These are phyloP conservation scores for Grallaria varia DNA, from an alignment of 2,113 vertebrate species.

Conservation along the genomic window DNA sequence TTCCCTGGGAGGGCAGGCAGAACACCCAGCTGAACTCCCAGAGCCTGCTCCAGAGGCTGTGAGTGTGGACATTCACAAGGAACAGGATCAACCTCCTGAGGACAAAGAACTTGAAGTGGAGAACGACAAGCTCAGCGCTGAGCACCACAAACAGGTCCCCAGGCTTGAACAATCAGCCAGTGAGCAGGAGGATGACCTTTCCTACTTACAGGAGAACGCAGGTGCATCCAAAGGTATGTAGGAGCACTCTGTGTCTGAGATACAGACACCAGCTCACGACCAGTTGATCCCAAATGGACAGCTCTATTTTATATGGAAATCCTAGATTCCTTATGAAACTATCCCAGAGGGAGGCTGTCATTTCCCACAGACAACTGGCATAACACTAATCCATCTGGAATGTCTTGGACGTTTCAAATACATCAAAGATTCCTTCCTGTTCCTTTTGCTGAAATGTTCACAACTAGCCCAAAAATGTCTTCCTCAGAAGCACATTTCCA, in stretches of 20 bases:
- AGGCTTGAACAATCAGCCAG: background rate
- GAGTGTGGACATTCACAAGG: background rate
- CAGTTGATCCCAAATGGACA: background rate
- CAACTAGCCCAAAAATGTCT: background rate
- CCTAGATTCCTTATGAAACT: background rate
- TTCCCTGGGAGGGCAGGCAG: background rate
- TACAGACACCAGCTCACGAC: background rate
- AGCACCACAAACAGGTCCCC: background rate
- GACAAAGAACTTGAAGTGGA: background rate
- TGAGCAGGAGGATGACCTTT: slow-evolving; percentile 13
- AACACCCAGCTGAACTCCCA: background rate
- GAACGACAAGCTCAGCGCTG: background rate
- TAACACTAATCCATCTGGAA: background rate
- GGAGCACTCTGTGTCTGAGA: background rate
- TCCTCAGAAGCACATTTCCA: background rate
- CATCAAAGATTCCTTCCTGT: background rate
- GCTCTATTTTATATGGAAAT: background rate
- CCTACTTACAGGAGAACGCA: slow-evolving; percentile 10
- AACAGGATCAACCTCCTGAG: slow-evolving; percentile 10
- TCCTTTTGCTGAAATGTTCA: background rate
- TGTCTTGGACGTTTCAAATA: background rate
- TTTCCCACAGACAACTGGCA: background rate
- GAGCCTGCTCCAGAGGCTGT: background rate
- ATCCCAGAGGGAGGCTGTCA: background rate
- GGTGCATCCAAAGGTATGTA: slow-evolving; percentile 61